Conservation (phyloP, 2,797 vertebrate species). For the Halcyon smyrnensis region DNA sequence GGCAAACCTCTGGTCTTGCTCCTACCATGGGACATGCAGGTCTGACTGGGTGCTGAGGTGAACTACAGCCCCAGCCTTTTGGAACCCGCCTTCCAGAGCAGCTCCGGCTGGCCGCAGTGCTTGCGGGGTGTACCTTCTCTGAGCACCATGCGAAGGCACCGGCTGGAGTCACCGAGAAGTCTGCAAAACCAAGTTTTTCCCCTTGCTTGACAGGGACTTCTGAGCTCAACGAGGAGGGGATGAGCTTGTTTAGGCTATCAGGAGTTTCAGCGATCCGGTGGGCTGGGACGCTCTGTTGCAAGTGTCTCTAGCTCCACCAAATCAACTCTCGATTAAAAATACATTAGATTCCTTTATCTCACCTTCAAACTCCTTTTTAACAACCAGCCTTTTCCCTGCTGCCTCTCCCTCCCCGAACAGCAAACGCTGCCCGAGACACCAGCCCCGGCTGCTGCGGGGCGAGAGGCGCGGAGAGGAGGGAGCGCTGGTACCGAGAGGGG, state of each 20-base stretch:
- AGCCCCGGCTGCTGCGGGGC: too few relatives aligned
- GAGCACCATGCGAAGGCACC: fast-evolving
- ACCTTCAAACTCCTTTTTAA: background rate
- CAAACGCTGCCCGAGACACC: background rate
- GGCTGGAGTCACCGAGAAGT: fast-evolving
- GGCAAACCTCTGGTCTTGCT: fast-evolving
- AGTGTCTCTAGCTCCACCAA: background rate
- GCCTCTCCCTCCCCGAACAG: background rate
- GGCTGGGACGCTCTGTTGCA: background rate
- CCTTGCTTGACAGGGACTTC: background rate
- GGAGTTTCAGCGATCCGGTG: background rate
- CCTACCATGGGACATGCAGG: fast-evolving
- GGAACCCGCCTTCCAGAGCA: fast-evolving
- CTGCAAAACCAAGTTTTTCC: too few relatives aligned
- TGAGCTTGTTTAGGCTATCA: fast-evolving
- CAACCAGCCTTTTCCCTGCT: background rate
- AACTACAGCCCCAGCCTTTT: background rate
- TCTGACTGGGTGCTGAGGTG: fast-evolving
- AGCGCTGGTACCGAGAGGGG: background rate
- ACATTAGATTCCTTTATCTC: background rate
- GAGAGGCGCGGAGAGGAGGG: too few relatives aligned
- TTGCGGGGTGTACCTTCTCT: fast-evolving
- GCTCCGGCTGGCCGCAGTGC: background rate
- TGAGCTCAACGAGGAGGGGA: background rate
- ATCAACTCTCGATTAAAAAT: fast-evolving